A percentile compares a stretch with the other conserved stretches of the same genome.
phyloP scores from a whole-genome alignment of 2,797 vertebrate genomes.

The Scyliorhinus canicula region DNA sequence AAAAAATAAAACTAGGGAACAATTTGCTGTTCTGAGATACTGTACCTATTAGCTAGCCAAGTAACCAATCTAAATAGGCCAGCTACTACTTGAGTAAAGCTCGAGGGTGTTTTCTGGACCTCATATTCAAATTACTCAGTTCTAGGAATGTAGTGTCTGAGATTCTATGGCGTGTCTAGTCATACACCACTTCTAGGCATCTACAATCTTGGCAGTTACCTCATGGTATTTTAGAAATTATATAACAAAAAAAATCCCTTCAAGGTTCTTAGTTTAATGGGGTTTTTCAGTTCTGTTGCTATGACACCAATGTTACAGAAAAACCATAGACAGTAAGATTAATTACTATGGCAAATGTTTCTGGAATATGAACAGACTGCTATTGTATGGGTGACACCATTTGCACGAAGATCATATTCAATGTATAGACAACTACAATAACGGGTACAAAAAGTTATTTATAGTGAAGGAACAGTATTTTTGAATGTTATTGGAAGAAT shows the following conservation, averaged over 20 bases:
- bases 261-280: not conserved
- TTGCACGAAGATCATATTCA: not conserved
- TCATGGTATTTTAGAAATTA: not conserved
- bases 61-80: not conserved
- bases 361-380: not conserved
- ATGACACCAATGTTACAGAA: not conserved
- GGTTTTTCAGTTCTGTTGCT: not conserved
- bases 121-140: not conserved
- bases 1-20: not conserved
- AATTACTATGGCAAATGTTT: not conserved
- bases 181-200: conserved; percentile 15
- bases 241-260: not conserved
- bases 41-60: not conserved
- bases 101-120: not conserved
- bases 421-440: not conserved
- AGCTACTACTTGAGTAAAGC: conserved; percentile 20
- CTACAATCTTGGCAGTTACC: not conserved
- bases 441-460: not conserved
- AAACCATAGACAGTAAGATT: not conserved
- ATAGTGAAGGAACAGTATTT: not conserved
- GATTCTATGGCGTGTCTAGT: conserved; percentile 16
- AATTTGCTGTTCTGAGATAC: not conserved
- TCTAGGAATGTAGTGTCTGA: not conserved
- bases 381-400: not conserved
- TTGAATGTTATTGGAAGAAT: not conserved